phyloP scores from a whole-genome alignment of 2,113 vertebrate genomes.

The Danionella cerebrum region DNA sequence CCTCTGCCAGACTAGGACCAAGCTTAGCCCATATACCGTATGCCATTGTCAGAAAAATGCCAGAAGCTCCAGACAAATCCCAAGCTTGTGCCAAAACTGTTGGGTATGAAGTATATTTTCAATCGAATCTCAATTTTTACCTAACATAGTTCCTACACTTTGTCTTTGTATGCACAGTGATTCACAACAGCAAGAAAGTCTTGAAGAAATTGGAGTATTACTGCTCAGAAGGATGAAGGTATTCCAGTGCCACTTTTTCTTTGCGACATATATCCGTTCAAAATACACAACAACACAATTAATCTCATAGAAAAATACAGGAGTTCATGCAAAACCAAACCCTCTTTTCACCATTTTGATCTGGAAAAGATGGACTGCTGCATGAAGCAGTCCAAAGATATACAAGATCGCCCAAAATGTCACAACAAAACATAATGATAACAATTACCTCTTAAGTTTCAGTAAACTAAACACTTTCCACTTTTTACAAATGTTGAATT shows the following conservation, averaged over 20 bases:
- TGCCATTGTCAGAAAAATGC: no score
- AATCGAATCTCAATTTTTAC: no score
- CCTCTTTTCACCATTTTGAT: conserved; percentile 57
- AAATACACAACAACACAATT: conserved; percentile 68
- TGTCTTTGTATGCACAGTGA: no score
- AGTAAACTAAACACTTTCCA: conserved; percentile 59
- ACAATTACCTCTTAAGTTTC: conserved; percentile 54
- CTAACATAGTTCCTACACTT: no score
- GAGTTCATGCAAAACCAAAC: conserved; percentile 75
- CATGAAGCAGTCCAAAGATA: conserved; percentile 43
- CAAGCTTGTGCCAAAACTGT: no score
- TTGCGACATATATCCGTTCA: conserved; percentile 60
- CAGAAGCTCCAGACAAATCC: no score
- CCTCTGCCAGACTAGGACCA: no score
- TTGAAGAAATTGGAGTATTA: conserved; percentile 44
- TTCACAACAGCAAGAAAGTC: no score
- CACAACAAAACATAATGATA: conserved; percentile 18
- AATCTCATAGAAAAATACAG: conserved; percentile 66
- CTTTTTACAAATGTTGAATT: conserved; percentile 66
- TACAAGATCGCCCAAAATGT: conserved; percentile 10
- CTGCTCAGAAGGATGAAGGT: conserved; percentile 50
- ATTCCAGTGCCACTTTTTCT: conserved; percentile 51
- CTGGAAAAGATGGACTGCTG: conserved; percentile 51
- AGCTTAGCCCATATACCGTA: no score
- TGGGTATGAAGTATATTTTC: no score